These are phyloP conservation scores for Perdix hodgsoniae DNA, from an alignment of 2,797 vertebrate genomes.

Conservation along the genomic window DNA sequence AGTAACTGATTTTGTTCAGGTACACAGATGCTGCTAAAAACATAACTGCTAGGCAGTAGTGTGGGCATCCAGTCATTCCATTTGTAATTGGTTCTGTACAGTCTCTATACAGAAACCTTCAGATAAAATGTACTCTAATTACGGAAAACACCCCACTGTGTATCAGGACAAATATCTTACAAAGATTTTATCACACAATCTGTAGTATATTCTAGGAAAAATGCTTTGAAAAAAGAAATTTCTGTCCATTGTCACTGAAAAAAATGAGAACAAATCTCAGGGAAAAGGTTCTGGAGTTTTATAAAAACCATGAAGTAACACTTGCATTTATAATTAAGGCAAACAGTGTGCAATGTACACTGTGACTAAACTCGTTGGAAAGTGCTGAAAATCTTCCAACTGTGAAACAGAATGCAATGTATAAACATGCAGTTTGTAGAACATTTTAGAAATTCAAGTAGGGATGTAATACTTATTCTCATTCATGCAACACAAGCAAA, in stretches of 20 bases:
- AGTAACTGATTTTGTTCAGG: background rate
- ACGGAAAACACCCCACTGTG: background rate
- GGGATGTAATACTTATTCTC: slow-evolving; percentile 49
- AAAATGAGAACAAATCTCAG: background rate
- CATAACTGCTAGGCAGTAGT: background rate
- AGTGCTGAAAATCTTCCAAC: background rate
- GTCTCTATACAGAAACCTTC: background rate
- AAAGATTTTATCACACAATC: fast-evolving
- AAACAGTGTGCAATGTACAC: background rate
- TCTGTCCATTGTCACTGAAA: background rate
- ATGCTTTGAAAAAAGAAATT: background rate
- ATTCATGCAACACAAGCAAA: slow-evolving; percentile 4
- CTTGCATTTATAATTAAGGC: background rate
- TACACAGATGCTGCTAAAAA: background rate
- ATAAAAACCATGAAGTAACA: background rate
- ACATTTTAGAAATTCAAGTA: slow-evolving; percentile 32
- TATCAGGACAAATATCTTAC: background rate
- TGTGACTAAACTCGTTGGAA: background rate
- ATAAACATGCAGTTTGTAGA: background rate
- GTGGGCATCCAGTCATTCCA: background rate
- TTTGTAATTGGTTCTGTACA: background rate
- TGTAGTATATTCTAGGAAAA: background rate
- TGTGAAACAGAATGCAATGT: background rate
- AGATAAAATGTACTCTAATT: background rate
- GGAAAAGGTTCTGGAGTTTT: background rate